Evolutionary conservation across 2,113 vertebrate genomes (phyloP).

Genomic region (Megaceryle torquata): DNA sequence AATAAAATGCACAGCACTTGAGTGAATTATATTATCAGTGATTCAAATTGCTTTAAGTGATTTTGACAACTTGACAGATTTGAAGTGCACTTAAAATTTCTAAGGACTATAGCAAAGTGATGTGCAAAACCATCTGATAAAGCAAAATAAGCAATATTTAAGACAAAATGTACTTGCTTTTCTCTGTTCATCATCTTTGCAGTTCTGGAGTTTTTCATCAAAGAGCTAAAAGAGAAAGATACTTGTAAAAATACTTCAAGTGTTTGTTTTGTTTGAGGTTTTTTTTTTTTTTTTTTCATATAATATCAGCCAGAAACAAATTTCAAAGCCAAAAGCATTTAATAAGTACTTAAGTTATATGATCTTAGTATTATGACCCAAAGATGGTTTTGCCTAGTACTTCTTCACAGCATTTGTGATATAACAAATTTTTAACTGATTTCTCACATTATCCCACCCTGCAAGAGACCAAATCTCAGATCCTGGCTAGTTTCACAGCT

Average conservation of each 20-base stretch:
- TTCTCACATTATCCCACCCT: background rate
- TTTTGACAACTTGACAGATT: background rate
- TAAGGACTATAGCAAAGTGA: background rate
- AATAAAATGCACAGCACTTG: background rate
- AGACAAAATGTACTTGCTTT: slow-evolving; percentile 84
- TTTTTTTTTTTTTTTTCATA: background rate
- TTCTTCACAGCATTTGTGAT: background rate
- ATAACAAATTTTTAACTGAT: background rate
- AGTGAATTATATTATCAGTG: background rate
- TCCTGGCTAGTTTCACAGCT: background rate
- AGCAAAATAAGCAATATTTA: slow-evolving; percentile 1
- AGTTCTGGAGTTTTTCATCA: slow-evolving; percentile 98
- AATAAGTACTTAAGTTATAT: background rate
- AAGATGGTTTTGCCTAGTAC: background rate
- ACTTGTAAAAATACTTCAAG: background rate
- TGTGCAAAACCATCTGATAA: background rate
- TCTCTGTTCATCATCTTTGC: slow-evolving; percentile 98
- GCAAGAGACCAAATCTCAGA: background rate
- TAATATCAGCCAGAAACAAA: background rate
- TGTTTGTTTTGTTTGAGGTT: background rate
- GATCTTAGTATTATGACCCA: background rate
- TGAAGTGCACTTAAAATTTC: background rate
- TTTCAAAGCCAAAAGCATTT: background rate
- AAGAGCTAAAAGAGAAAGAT: slow-evolving; percentile 83
- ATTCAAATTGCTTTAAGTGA: background rate